Conservation (phyloP, 2,888 invertebrate genomes). For the Ptilodon capucinus region DNA sequence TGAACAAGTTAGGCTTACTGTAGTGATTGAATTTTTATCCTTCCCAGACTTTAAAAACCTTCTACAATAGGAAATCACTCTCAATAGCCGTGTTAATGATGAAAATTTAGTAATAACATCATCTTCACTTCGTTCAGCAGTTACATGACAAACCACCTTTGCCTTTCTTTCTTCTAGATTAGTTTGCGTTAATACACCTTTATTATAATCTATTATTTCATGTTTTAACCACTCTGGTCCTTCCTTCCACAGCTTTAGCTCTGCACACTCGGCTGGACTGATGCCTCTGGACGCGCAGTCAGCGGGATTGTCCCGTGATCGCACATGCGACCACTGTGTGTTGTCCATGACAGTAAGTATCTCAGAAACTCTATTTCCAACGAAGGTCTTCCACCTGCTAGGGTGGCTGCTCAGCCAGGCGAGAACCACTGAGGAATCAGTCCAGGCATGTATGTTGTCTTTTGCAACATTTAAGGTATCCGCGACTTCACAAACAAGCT, state of each 20-base stretch:
- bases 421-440: slow-evolving; percentile 15
- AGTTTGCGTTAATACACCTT: not conserved
- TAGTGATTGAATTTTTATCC: not conserved
- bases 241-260: not conserved
- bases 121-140: not conserved
- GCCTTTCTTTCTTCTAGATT: not conserved
- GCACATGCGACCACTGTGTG: slow-evolving; percentile 11
- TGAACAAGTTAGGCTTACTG: not conserved
- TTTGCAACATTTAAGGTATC: slow-evolving; percentile 1
- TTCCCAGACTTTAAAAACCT: too few species aligned
- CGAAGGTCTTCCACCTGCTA: slow-evolving; percentile 13
- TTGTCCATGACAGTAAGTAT: slow-evolving; percentile 9
- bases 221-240: slow-evolving; percentile 2
- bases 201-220: not conserved
- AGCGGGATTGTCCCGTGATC: slow-evolving; percentile 18
- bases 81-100: not conserved
- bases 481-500: slow-evolving; percentile 9
- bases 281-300: slow-evolving; percentile 19
- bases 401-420: slow-evolving; percentile 18
- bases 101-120: not conserved
- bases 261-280: slow-evolving; percentile 1
- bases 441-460: slow-evolving; percentile 7
- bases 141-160: not conserved
- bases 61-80: slow-evolving; percentile 4
- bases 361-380: slow-evolving; percentile 16